phyloP scores from a whole-genome alignment of 2,888 invertebrate genomes.

The Erpobdella octoculata region DNA sequence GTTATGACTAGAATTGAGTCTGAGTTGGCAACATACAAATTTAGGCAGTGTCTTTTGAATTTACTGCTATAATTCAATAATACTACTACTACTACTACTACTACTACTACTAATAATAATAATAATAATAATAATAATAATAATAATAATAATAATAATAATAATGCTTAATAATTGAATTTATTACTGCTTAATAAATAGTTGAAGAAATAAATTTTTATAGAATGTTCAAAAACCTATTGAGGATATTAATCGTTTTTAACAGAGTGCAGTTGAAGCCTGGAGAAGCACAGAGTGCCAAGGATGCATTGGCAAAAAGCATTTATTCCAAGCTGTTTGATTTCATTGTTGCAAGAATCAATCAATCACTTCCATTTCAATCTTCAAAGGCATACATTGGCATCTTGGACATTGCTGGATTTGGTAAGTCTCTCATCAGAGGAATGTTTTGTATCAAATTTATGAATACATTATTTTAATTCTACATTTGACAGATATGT shows the following conservation, averaged over 20 bases:
- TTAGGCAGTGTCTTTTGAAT: too few species aligned
- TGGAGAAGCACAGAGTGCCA: slow-evolving; percentile 82
- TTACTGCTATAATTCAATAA: too few species aligned
- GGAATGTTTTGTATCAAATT: not conserved
- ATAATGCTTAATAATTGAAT: not conserved
- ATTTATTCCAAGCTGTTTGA: slow-evolving; percentile 91
- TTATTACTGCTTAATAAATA: not conserved
- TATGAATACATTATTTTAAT: not conserved
- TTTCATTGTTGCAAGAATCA: slow-evolving; percentile 83
- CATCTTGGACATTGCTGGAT: slow-evolving; percentile 93
- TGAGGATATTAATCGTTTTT: not conserved
- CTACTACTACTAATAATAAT: too few species aligned
- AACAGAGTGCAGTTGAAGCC: slow-evolving; percentile 85
- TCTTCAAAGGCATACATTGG: slow-evolving; percentile 84
- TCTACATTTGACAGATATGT: too few species aligned
- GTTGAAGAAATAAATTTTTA: not conserved
- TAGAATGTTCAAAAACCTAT: not conserved
- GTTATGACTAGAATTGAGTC: too few species aligned
- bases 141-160: not conserved
- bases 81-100: too few species aligned
- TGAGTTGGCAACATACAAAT: too few species aligned
- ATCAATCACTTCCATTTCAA: slow-evolving; percentile 88
- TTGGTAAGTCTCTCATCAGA: slow-evolving; percentile 70
- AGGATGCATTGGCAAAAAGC: slow-evolving; percentile 92
- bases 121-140: too few species aligned